Percentiles rank a stretch among this genome's conserved stretches.
Conservation (phyloP, 2,797 vertebrate genomes). For the Otolemur crassicaudatus region DNA sequence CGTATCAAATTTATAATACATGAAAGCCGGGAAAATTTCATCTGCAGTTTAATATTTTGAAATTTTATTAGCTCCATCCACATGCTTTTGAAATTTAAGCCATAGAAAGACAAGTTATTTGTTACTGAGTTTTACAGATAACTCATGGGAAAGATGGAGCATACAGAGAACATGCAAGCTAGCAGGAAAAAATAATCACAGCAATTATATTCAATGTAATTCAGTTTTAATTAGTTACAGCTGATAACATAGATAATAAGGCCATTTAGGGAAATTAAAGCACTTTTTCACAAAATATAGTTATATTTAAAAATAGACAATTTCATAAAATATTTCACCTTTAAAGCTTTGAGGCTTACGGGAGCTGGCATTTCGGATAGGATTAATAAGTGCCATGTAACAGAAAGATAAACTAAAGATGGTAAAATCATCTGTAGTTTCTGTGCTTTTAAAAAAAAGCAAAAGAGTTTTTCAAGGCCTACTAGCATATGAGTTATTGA, state of each 20-base stretch:
- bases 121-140: not conserved
- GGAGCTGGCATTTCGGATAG: not conserved
- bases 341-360: not conserved
- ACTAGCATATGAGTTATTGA: not conserved
- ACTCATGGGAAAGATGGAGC: not conserved
- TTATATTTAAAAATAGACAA: conserved; percentile 7
- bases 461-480: not conserved
- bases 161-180: not conserved
- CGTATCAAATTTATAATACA: not conserved
- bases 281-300: not conserved
- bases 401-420: not conserved
- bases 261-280: not conserved
- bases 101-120: not conserved
- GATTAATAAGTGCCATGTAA: not conserved
- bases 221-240: conserved; percentile 13
- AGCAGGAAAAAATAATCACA: not conserved
- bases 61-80: not conserved
- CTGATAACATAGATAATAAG: not conserved
- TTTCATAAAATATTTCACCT: not conserved
- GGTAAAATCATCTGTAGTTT: conserved; percentile 5
- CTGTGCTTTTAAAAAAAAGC: not conserved
- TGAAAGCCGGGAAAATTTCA: not conserved
- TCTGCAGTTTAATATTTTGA: not conserved
- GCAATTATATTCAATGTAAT: not conserved
- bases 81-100: not conserved